Percentiles rank a stretch among this genome's conserved stretches.
phyloP scores from a whole-genome alignment of 2,888 invertebrate species.

The Ryuthela nishihirai region DNA sequence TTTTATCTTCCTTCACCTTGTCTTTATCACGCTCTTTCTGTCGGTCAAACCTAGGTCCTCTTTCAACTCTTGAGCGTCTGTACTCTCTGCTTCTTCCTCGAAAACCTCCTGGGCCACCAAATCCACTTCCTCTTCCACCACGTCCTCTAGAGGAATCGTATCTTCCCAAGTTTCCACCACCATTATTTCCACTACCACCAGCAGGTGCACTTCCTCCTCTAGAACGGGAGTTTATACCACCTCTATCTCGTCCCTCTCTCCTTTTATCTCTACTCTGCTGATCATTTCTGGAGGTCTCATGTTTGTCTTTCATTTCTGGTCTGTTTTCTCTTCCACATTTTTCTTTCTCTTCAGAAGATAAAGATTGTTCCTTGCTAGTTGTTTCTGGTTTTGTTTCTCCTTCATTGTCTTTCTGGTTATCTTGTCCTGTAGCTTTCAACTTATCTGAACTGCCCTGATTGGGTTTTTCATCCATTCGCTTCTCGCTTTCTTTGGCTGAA shows the following conservation, averaged over 20 bases:
- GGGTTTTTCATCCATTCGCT: slow-evolving; percentile 28
- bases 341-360: slow-evolving; percentile 3
- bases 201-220: slow-evolving; percentile 27
- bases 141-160: slow-evolving; percentile 5
- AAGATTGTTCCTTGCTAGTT: slow-evolving; percentile 11
- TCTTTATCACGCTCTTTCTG: slow-evolving; percentile 35
- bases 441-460: slow-evolving; percentile 49
- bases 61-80: slow-evolving; percentile 39
- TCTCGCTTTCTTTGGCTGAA: slow-evolving; percentile 36
- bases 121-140: slow-evolving; percentile 12
- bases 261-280: slow-evolving; percentile 17
- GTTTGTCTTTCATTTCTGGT: slow-evolving; percentile 18
- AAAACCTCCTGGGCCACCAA: slow-evolving; percentile 42
- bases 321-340: slow-evolving; percentile 57
- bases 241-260: slow-evolving; percentile 42
- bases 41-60: slow-evolving; percentile 43
- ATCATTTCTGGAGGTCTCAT: slow-evolving; percentile 30
- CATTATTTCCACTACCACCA: not conserved
- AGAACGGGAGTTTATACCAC: slow-evolving; percentile 44
- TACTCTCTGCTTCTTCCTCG: slow-evolving; percentile 47
- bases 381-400: slow-evolving; percentile 7
- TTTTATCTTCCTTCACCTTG: slow-evolving; percentile 32
- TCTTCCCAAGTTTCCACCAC: slow-evolving; percentile 2
- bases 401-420: slow-evolving; percentile 18
- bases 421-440: slow-evolving; percentile 43